Conservation (phyloP, 2,888 invertebrate genomes). For the Monochamus alternatus region DNA sequence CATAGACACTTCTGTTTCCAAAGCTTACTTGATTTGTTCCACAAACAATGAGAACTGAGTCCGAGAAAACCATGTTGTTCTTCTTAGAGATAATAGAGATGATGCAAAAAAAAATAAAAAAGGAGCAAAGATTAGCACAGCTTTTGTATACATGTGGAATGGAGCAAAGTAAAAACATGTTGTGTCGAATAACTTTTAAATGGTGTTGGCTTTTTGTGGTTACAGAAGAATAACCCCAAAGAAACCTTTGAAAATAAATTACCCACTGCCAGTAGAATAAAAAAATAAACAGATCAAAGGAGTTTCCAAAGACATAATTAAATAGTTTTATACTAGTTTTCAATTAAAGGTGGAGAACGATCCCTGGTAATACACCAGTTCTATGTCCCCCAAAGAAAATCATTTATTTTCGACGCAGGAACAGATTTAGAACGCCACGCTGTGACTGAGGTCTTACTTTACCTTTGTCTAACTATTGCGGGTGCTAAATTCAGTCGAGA, state of each 20-base stretch:
- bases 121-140: no score
- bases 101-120: no score
- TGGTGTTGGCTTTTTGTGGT: no score
- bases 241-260: background rate
- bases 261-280: background rate
- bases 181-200: no score
- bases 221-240: no score
- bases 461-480: slow-evolving; percentile 5
- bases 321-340: slow-evolving; percentile 4
- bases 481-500: slow-evolving; percentile 6
- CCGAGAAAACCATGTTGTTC: no score
- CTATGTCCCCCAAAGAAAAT: background rate
- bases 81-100: no score
- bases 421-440: background rate
- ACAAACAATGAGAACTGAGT: no score
- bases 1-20: no score
- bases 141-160: no score
- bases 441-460: slow-evolving; percentile 6
- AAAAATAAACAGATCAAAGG: background rate
- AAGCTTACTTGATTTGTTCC: no score
- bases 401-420: background rate
- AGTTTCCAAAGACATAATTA: background rate
- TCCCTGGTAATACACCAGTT: background rate
- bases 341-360: background rate
- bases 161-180: no score